These are phyloP conservation scores for Hippocampus zosterae DNA, from an alignment of 2,113 vertebrate genomes.

Conservation along the genomic window DNA sequence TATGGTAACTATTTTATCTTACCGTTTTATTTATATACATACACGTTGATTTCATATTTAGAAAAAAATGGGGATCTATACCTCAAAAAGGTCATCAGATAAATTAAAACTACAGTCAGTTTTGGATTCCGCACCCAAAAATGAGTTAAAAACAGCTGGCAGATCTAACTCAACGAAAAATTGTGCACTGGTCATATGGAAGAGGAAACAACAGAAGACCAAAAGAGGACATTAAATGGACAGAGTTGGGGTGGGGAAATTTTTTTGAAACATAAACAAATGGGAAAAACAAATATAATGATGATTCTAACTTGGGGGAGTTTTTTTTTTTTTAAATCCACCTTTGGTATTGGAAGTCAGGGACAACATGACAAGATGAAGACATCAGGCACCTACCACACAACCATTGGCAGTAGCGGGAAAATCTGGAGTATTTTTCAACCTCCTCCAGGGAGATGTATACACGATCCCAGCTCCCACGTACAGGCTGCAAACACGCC, in stretches of 20 bases:
- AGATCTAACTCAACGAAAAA: no score
- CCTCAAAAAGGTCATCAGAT: no score
- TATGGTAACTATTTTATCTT: no score
- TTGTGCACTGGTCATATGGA: no score
- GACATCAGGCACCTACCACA: slow-evolving; percentile 55
- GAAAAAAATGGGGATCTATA: no score
- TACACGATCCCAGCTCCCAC: slow-evolving; percentile 31
- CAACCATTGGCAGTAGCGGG: slow-evolving; percentile 61
- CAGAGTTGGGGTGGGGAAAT: no score
- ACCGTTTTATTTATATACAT: no score
- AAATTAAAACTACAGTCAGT: no score
- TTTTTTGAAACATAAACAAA: neutral
- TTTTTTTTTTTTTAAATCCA: neutral
- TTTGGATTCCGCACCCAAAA: no score
- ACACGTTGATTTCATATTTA: no score
- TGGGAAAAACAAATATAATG: neutral
- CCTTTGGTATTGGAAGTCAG: neutral
- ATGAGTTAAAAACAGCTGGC: no score
- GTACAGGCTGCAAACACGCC: slow-evolving; percentile 41
- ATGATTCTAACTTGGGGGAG: neutral
- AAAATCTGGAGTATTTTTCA: slow-evolving; percentile 64
- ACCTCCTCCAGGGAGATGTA: slow-evolving; percentile 66
- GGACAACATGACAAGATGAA: neutral
- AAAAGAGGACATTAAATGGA: neutral
- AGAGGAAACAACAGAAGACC: no score